A percentile compares a stretch with the other conserved stretches of the same genome.
Evolutionary conservation across 1,140 invertebrate genomes (phyloP).

Genomic region (Leptinotarsa texana): DNA sequence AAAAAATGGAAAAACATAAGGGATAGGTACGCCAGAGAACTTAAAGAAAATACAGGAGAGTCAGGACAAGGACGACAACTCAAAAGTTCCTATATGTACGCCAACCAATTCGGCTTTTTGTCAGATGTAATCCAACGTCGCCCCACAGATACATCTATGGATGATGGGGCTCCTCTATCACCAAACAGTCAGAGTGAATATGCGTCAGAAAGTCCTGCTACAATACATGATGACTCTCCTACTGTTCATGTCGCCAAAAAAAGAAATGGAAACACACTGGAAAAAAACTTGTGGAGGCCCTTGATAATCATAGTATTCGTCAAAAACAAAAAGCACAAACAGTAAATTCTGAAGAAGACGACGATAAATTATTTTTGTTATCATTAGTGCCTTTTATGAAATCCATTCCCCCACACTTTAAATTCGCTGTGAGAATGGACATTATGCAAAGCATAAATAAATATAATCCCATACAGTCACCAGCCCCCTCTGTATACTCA

Average conservation of each 20-base stretch:
- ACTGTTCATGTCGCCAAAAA: background rate
- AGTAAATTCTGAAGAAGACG: too few species aligned
- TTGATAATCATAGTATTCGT: background rate
- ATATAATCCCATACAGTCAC: background rate
- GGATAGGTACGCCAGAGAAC: constrained; percentile 10
- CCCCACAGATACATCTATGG: constrained; percentile 4
- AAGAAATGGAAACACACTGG: constrained; percentile 1
- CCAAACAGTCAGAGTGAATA: background rate
- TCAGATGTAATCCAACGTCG: constrained; percentile 17
- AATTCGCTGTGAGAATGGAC: background rate
- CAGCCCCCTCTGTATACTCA: background rate
- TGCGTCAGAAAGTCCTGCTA: background rate
- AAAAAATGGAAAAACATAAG: constrained; percentile 15
- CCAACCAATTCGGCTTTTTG: constrained; percentile 19
- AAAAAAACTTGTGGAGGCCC: constrained; percentile 4
- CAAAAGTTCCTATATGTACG: constrained; percentile 16
- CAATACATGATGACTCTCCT: background rate
- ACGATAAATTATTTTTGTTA: background rate
- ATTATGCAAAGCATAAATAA: constrained; percentile 20
- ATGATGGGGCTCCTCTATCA: background rate
- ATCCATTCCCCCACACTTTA: background rate
- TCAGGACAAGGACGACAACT: constrained; percentile 6
- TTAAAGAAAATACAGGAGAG: constrained; percentile 16
- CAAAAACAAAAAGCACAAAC: background rate
- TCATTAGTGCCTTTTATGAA: background rate